A percentile compares a stretch with the other conserved stretches of the same genome.
Evolutionary conservation across 2,888 invertebrate species (phyloP).

Genomic region (Trachelus stipa): DNA sequence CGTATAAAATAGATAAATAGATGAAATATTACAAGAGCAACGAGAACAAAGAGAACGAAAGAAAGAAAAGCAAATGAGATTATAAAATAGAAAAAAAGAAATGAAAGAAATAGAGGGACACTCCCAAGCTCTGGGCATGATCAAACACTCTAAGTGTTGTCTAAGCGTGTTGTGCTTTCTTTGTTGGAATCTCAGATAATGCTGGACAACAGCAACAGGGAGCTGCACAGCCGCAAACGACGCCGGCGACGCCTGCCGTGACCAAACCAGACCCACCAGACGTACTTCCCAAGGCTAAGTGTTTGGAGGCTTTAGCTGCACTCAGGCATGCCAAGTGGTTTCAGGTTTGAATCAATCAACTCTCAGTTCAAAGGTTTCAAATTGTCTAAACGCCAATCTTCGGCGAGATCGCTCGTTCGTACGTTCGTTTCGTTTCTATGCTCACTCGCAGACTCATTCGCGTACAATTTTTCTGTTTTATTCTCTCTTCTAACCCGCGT

Average conservation of each 20-base stretch:
- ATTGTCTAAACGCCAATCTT: slow-evolving; percentile 21
- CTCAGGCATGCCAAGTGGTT: slow-evolving; percentile 99
- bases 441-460: slow-evolving; percentile 21
- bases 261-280: slow-evolving; percentile 82
- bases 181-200: slow-evolving; percentile 68
- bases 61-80: slow-evolving; percentile 11
- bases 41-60: slow-evolving; percentile 14
- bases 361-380: slow-evolving; percentile 57
- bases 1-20: slow-evolving; percentile 25
- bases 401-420: slow-evolving; percentile 5
- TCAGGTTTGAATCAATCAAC: slow-evolving; percentile 83
- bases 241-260: slow-evolving; percentile 80
- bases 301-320: slow-evolving; percentile 99
- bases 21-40: slow-evolving; percentile 16
- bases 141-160: slow-evolving; percentile 68
- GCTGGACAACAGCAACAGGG: slow-evolving; percentile 67
- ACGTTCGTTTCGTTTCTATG: neutral
- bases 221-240: slow-evolving; percentile 70
- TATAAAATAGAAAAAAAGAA: neutral
- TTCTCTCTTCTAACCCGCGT: slow-evolving; percentile 43
- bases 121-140: slow-evolving; percentile 61
- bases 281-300: slow-evolving; percentile 98
- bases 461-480: slow-evolving; percentile 45
- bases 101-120: slow-evolving; percentile 46
- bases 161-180: slow-evolving; percentile 68